These are phyloP conservation scores for Hydrotaea diabolus DNA, from an alignment of 2,888 invertebrate species.

Conservation along the genomic window DNA sequence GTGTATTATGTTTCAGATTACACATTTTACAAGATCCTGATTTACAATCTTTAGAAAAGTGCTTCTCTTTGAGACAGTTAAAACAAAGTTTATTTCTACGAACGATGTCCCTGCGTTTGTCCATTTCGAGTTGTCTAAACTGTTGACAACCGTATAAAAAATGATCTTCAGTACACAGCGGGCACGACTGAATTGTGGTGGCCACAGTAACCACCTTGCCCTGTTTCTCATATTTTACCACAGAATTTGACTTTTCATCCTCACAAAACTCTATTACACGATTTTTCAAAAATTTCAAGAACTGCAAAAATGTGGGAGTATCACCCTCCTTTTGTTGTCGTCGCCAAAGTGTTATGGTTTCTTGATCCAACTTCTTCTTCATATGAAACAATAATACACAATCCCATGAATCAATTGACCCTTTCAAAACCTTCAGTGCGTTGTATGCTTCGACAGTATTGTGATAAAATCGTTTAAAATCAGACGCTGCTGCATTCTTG, in stretches of 20 bases:
- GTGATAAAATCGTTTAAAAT: not conserved
- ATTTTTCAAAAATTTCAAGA: slow-evolving; percentile 49
- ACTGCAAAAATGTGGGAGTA: slow-evolving; percentile 34
- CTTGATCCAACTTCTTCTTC: slow-evolving; percentile 58
- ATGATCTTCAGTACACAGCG: slow-evolving; percentile 41
- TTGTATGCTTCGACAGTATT: too few relatives aligned
- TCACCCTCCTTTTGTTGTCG: slow-evolving; percentile 37
- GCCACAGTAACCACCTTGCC: slow-evolving; percentile 6
- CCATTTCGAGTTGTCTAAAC: slow-evolving; percentile 26
- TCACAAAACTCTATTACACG: slow-evolving; percentile 53
- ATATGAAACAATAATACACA: slow-evolving; percentile 48
- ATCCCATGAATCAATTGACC: slow-evolving; percentile 26
- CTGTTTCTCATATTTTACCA: not conserved
- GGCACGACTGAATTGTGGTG: slow-evolving; percentile 35
- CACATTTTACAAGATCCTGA: slow-evolving; percentile 40
- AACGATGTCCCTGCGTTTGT: slow-evolving; percentile 4
- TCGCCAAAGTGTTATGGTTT: slow-evolving; percentile 51
- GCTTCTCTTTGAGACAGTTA: slow-evolving; percentile 20
- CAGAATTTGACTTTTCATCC: slow-evolving; percentile 14
- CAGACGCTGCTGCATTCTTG: slow-evolving; percentile 23
- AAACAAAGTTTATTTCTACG: slow-evolving; percentile 47
- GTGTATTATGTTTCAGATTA: slow-evolving; percentile 51
- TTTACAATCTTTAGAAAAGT: too few relatives aligned
- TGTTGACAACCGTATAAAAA: slow-evolving; percentile 44
- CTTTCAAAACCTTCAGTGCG: too few relatives aligned